These are phyloP conservation scores for Tachystola acroxantha DNA, from an alignment of 2,888 invertebrate species.

Conservation along the genomic window DNA sequence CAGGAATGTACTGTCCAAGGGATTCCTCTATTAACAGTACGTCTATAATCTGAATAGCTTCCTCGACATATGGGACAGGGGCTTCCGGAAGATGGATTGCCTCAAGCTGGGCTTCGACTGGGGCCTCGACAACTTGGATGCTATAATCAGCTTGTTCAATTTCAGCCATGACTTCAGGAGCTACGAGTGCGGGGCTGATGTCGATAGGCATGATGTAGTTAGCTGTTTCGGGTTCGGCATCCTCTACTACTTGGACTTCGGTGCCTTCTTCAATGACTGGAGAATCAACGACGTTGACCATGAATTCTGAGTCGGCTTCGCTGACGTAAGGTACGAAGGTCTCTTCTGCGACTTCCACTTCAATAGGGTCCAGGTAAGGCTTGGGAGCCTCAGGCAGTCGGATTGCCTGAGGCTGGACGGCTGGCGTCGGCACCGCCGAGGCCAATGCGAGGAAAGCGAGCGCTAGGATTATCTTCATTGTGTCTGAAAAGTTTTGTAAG, in stretches of 20 bases:
- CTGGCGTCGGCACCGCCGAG: slow-evolving; percentile 28
- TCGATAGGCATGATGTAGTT: slow-evolving; percentile 6
- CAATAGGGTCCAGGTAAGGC: slow-evolving; percentile 1
- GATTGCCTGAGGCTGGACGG: slow-evolving; percentile 11
- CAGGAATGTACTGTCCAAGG: too few relatives aligned
- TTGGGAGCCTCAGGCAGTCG: slow-evolving; percentile 13
- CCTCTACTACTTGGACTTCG: not conserved
- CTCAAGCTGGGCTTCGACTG: slow-evolving; percentile 1
- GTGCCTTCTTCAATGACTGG: not conserved
- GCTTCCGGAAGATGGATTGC: slow-evolving; percentile 7
- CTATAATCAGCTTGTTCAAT: slow-evolving; percentile 4
- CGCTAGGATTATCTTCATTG: slow-evolving; percentile 50
- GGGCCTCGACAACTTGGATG: slow-evolving; percentile 14
- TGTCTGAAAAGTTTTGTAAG: slow-evolving; percentile 40
- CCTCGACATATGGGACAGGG: too few relatives aligned
- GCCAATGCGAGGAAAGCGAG: slow-evolving; percentile 45
- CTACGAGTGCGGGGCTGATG: slow-evolving; percentile 19
- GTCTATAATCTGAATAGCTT: too few relatives aligned
- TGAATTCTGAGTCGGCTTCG: not conserved
- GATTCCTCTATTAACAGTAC: too few relatives aligned
- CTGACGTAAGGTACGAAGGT: too few relatives aligned
- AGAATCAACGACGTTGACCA: not conserved
- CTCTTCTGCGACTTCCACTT: not conserved
- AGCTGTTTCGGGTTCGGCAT: slow-evolving; percentile 1
- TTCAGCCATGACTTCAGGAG: slow-evolving; percentile 18